phyloP scores from a whole-genome alignment of 2,888 invertebrate genomes.

The Yponomeuta plumbellus region DNA sequence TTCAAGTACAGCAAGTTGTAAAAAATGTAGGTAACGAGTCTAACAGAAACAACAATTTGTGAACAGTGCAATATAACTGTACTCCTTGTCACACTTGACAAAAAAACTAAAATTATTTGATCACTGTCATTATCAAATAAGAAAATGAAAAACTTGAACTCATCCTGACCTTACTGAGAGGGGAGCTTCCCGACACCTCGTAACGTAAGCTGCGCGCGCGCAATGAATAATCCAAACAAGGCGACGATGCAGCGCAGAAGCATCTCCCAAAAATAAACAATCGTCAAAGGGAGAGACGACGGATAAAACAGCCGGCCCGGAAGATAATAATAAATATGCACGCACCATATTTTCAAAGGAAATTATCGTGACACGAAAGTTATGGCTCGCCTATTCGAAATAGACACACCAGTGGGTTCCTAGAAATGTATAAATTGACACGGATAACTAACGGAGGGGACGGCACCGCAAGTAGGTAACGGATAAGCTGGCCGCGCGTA shows the following conservation, averaged over 20 bases:
- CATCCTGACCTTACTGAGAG: too few species aligned
- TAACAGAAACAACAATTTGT: too few species aligned
- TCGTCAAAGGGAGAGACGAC: slow-evolving; percentile 35
- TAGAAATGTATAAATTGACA: slow-evolving; percentile 8
- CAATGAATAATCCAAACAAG: slow-evolving; percentile 34
- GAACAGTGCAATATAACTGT: too few species aligned
- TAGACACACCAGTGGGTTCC: not conserved
- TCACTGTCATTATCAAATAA: too few species aligned
- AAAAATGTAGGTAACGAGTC: too few species aligned
- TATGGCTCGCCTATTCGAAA: not conserved
- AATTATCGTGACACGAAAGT: slow-evolving; percentile 26
- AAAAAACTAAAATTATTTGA: too few species aligned
- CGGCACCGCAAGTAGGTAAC: not conserved
- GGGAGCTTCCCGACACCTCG: too few species aligned
- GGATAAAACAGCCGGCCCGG: slow-evolving; percentile 38
- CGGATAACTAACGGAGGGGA: slow-evolving; percentile 6
- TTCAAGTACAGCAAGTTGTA: too few species aligned
- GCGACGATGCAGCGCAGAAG: slow-evolving; percentile 34
- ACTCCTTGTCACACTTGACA: too few species aligned
- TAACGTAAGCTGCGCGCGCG: slow-evolving; percentile 29
- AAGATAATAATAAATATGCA: slow-evolving; percentile 37
- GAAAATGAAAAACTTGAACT: too few species aligned
- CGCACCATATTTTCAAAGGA: slow-evolving; percentile 30
- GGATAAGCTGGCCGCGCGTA: slow-evolving; percentile 1
- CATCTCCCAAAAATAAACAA: slow-evolving; percentile 41